A percentile compares a stretch with the other conserved stretches of the same genome.
These are phyloP conservation scores for Pseudochirops cupreus DNA, from an alignment of 2,797 vertebrate species.

Conservation along the genomic window DNA sequence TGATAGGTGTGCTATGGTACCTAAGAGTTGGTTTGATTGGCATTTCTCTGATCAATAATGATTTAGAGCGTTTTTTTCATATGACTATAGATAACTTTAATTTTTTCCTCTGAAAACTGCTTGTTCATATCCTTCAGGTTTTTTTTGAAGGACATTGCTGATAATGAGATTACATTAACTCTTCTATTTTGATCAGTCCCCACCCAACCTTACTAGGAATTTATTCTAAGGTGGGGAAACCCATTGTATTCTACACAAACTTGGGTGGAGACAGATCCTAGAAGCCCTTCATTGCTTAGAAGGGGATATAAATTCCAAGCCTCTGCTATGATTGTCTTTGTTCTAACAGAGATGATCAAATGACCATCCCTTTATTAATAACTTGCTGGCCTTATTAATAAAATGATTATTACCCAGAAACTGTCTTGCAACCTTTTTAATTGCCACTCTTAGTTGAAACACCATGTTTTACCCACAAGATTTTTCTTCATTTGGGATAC, in stretches of 20 bases:
- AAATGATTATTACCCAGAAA: background rate
- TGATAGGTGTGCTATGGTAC: no score
- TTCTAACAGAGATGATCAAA: background rate
- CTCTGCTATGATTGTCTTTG: background rate
- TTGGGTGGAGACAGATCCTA: background rate
- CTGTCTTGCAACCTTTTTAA: background rate
- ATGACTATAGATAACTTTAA: no score
- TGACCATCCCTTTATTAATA: background rate
- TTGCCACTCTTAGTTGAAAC: background rate
- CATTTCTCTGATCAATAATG: no score
- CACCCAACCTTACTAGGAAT: background rate
- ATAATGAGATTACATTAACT: background rate
- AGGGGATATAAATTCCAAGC: background rate
- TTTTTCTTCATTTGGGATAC: background rate
- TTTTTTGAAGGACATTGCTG: background rate
- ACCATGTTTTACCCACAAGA: background rate
- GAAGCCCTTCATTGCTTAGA: background rate
- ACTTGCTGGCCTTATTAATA: background rate
- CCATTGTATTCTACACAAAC: background rate
- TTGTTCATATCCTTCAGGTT: no score
- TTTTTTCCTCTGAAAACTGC: no score
- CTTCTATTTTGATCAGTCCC: no score
- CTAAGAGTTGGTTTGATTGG: no score
- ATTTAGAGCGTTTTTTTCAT: no score
- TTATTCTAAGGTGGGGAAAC: background rate